A percentile compares a stretch with the other conserved stretches of the same genome.
Evolutionary conservation across 2,113 vertebrate genomes (phyloP).

Genomic region (Rana temporaria): DNA sequence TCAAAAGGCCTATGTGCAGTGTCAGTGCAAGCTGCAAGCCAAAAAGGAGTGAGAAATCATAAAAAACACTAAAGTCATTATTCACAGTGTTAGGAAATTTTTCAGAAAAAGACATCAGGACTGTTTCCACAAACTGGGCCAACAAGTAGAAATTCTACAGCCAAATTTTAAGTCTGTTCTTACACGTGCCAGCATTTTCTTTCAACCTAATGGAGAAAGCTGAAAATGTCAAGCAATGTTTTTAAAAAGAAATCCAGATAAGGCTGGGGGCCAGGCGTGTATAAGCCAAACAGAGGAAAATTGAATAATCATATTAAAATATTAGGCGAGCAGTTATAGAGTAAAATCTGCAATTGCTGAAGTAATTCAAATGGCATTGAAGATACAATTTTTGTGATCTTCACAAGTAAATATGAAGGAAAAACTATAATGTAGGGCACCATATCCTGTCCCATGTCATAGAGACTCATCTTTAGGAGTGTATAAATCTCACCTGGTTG

Average conservation of each 20-base stretch:
- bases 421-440: neutral
- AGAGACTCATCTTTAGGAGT: neutral
- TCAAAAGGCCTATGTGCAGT: neutral
- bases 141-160: constrained; percentile 33
- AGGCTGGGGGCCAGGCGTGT: constrained; percentile 19
- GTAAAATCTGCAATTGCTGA: neutral
- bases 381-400: neutral
- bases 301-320: constrained; percentile 6
- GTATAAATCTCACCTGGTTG: constrained; percentile 81
- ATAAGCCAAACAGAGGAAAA: constrained; percentile 23
- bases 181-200: constrained; percentile 31
- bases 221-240: constrained; percentile 51
- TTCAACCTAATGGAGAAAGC: constrained; percentile 46
- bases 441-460: neutral
- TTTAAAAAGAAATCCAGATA: constrained; percentile 45
- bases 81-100: constrained; percentile 32
- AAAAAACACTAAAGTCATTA: constrained; percentile 34
- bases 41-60: constrained; percentile 26
- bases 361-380: no score
- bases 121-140: constrained; percentile 42
- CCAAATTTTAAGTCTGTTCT: constrained; percentile 47
- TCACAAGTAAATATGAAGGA: neutral
- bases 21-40: neutral
- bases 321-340: neutral
- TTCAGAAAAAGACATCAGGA: constrained; percentile 40